Conservation (phyloP, 37 sponge, comb jelly and placozoan genomes). For the Mnemiopsis leidyi region DNA sequence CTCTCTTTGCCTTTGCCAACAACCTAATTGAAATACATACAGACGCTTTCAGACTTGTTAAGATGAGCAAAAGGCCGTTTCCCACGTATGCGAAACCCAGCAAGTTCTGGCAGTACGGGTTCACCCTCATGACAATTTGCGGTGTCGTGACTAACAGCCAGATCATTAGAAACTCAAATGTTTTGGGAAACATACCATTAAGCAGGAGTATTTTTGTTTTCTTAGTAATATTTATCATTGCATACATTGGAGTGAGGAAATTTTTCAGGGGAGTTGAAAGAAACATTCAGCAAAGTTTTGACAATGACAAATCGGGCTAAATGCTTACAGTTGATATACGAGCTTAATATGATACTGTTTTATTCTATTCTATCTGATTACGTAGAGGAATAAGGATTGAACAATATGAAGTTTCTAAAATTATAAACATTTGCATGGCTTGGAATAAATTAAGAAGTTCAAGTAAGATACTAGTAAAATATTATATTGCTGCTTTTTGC, state of each 20-base stretch:
- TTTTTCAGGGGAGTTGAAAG: background rate
- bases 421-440: too few relatives aligned
- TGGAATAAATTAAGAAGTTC: too few relatives aligned
- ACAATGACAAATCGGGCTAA: background rate
- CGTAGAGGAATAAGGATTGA: too few relatives aligned
- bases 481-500: too few relatives aligned
- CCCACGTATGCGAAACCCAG: background rate
- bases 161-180: background rate
- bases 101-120: background rate
- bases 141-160: background rate
- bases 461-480: too few relatives aligned
- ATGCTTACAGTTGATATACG: too few relatives aligned
- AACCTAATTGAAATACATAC: constrained; percentile 10
- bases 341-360: too few relatives aligned
- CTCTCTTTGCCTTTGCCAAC: background rate
- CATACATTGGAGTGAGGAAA: background rate
- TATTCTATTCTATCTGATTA: too few relatives aligned
- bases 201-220: background rate
- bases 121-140: background rate
- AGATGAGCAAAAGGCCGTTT: background rate
- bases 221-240: background rate
- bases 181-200: background rate
- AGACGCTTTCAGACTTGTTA: constrained; percentile 16
- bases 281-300: background rate
- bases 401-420: too few relatives aligned